Evolutionary conservation across 1,140 invertebrate species (phyloP).

Genomic region (Drosophila quadrilineata): DNA sequence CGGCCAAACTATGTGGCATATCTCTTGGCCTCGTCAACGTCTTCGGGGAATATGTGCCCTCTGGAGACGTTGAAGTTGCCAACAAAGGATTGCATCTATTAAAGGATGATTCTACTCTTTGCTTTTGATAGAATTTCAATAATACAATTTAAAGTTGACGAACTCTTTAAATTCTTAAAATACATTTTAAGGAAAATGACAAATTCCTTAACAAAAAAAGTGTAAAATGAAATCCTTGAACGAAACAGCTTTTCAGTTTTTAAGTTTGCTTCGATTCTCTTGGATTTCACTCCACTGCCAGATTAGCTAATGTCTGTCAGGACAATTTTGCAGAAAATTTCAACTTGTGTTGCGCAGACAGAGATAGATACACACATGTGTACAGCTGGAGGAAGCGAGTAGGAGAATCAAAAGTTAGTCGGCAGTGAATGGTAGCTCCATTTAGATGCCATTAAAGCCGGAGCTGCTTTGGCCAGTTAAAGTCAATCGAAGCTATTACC

Average conservation of each 20-base stretch:
- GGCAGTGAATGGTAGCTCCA: background rate
- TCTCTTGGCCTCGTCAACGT: conserved; percentile 42
- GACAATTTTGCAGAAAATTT: too few relatives aligned
- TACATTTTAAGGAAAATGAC: too few relatives aligned
- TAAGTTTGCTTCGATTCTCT: too few relatives aligned
- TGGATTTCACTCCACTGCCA: too few relatives aligned
- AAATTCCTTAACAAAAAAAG: too few relatives aligned
- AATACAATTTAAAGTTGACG: conserved; percentile 3
- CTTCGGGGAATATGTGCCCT: conserved; percentile 29
- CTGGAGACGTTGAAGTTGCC: conserved; percentile 54
- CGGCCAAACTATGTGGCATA: conserved; percentile 61
- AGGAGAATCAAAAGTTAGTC: background rate
- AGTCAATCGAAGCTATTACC: conserved; percentile 26
- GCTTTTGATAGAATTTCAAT: background rate
- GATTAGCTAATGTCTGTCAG: too few relatives aligned
- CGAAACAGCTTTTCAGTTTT: too few relatives aligned
- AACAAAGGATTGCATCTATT: conserved; percentile 47
- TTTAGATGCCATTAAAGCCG: conserved; percentile 15
- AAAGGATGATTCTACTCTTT: too few relatives aligned
- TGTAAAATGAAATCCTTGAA: too few relatives aligned
- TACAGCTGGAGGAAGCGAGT: background rate
- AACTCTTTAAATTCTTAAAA: background rate
- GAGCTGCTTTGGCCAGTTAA: background rate
- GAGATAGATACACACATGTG: too few relatives aligned
- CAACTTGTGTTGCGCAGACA: too few relatives aligned